Evolutionary conservation across 2,888 invertebrate species (phyloP).

Genomic region (Morpho deidamia): DNA sequence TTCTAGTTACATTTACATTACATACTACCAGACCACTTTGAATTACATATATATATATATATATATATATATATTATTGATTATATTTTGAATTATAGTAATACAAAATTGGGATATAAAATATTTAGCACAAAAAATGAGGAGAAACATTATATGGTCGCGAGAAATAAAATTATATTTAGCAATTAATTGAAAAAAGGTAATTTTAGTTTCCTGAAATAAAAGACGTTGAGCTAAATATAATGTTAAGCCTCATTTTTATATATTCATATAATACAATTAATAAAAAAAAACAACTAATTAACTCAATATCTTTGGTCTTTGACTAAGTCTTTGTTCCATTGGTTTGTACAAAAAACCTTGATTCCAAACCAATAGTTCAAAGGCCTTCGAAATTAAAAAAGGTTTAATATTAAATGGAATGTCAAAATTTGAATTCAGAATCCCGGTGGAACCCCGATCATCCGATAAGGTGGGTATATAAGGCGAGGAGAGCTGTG

Average conservation of each 20-base stretch:
- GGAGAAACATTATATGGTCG: neutral
- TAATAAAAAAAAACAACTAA: neutral
- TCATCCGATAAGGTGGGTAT: constrained; percentile 33
- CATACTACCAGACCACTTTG: constrained; percentile 14
- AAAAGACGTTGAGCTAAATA: neutral
- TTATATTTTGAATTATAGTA: neutral
- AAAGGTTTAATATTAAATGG: neutral
- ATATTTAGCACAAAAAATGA: neutral
- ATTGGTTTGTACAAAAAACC: neutral
- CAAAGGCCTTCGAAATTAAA: neutral
- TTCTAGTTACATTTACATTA: constrained; percentile 14
- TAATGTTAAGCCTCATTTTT: neutral
- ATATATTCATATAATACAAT: neutral
- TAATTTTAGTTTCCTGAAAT: no score
- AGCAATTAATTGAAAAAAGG: no score
- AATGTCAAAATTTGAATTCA: constrained; percentile 14
- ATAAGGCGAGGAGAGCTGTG: constrained; percentile 38
- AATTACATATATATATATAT: constrained; percentile 14
- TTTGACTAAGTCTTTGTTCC: neutral
- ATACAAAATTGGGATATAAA: constrained; percentile 1
- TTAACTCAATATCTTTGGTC: neutral
- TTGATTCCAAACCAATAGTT: neutral
- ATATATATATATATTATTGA: neutral
- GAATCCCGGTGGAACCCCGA: constrained; percentile 27
- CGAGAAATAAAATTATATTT: no score